These are phyloP conservation scores for Alces alces DNA, from an alignment of 2,113 vertebrate genomes.

Conservation along the genomic window DNA sequence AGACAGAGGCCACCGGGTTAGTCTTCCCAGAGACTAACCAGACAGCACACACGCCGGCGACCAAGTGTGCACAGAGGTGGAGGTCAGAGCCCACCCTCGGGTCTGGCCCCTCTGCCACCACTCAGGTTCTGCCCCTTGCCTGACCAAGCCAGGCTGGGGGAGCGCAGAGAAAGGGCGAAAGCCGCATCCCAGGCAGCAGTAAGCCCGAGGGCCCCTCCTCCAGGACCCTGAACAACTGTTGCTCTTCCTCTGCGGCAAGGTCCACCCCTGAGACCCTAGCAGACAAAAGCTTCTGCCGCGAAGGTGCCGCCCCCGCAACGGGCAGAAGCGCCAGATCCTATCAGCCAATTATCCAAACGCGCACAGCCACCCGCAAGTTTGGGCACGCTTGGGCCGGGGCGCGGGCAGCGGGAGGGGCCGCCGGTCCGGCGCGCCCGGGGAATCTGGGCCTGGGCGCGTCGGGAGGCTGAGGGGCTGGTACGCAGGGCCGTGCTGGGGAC, in stretches of 20 bases:
- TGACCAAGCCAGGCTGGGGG: not conserved
- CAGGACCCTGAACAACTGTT: not conserved
- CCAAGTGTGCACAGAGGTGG: not conserved
- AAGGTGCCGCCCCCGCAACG: constrained; percentile 43
- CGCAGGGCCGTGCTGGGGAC: not conserved
- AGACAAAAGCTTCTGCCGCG: constrained; percentile 16
- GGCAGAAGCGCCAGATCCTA: constrained; percentile 52
- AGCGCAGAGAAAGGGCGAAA: not conserved
- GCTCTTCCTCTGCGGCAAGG: not conserved
- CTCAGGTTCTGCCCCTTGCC: not conserved
- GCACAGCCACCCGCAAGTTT: constrained; percentile 38
- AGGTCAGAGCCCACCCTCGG: not conserved
- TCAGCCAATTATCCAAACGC: constrained; percentile 38
- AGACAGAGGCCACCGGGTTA: not conserved
- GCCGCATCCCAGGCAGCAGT: not conserved
- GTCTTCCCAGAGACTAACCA: not conserved
- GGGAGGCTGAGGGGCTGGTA: not conserved
- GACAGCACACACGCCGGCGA: not conserved
- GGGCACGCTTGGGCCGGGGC: constrained; percentile 54
- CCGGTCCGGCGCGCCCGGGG: not conserved
- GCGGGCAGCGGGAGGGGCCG: constrained; percentile 30
- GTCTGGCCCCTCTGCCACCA: not conserved
- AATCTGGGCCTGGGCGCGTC: not conserved
- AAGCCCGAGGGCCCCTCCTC: not conserved
- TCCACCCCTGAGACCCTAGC: not conserved